phyloP scores from a whole-genome alignment of 2,888 invertebrate species.

The Notodonta ziczac region DNA sequence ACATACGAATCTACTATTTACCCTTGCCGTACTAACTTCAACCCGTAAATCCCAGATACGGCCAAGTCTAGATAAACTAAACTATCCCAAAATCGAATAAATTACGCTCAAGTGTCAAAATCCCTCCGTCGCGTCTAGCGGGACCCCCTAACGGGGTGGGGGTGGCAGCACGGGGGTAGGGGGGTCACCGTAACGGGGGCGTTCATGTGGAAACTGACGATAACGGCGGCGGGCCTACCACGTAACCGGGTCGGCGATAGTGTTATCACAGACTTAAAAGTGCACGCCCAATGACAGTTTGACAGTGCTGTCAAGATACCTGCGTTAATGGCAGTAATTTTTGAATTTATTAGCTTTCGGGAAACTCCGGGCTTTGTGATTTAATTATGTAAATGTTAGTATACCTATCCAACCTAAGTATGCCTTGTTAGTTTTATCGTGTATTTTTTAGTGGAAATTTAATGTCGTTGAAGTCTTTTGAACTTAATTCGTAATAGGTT shows the following conservation, averaged over 20 bases:
- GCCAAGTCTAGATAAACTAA: slow-evolving; percentile 42
- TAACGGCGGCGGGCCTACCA: slow-evolving; percentile 80
- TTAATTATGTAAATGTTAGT: not conserved
- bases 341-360: slow-evolving; percentile 22
- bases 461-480: slow-evolving; percentile 2
- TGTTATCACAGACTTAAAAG: slow-evolving; percentile 75
- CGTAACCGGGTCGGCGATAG: slow-evolving; percentile 76
- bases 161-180: slow-evolving; percentile 31
- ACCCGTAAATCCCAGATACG: slow-evolving; percentile 36
- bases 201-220: slow-evolving; percentile 84
- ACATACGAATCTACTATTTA: not conserved
- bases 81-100: slow-evolving; percentile 64
- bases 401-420: too few relatives aligned
- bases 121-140: slow-evolving; percentile 66
- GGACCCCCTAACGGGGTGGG: slow-evolving; percentile 32
- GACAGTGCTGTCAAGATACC: slow-evolving; percentile 21
- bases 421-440: not conserved
- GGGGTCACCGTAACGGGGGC: slow-evolving; percentile 74
- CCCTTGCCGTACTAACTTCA: slow-evolving; percentile 7
- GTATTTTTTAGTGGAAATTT: not conserved
- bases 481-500: not conserved
- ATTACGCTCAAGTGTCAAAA: slow-evolving; percentile 80
- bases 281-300: slow-evolving; percentile 64
- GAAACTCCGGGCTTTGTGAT: not conserved
- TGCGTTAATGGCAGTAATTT: slow-evolving; percentile 44